Evolutionary conservation across 1,140 invertebrate genomes (phyloP).

Genomic region (Teleogryllus occipitalis): DNA sequence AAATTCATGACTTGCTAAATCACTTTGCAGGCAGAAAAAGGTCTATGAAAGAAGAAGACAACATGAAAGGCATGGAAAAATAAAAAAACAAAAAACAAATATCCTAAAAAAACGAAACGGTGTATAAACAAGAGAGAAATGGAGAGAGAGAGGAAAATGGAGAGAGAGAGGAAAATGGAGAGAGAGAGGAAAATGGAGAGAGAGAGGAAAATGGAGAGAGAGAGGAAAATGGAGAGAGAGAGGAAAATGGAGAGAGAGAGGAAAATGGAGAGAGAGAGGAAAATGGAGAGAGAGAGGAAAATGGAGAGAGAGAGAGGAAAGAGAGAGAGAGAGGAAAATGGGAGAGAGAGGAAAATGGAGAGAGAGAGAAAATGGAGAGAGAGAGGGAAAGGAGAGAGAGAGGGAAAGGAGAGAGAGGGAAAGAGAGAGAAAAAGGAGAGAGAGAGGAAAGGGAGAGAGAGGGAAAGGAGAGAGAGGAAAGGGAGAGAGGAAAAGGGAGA

Average conservation of each 20-base stretch:
- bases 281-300: too few relatives aligned
- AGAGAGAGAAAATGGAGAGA: too few relatives aligned
- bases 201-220: neutral
- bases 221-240: neutral
- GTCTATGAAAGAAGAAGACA: neutral
- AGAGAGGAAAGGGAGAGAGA: neutral
- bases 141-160: neutral
- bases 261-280: too few relatives aligned
- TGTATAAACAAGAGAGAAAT: neutral
- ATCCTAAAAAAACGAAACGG: neutral
- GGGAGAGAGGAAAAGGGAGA: neutral
- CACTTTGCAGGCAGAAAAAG: neutral
- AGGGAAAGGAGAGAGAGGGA: neutral
- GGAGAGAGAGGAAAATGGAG: neutral
- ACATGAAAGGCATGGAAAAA: neutral
- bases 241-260: neutral
- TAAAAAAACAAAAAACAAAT: neutral
- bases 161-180: too few relatives aligned
- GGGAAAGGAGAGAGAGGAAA: neutral
- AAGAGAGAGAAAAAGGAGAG: neutral
- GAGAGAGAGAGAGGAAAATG: neutral
- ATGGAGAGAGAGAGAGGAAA: neutral
- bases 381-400: neutral
- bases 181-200: neutral
- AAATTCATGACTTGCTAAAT: too few relatives aligned